Base-by-base conservation (phyloP, 30 jellyfish, hydroid and myxozoan genomes). In the Hydractinia symbiolongicarpus region DNA sequence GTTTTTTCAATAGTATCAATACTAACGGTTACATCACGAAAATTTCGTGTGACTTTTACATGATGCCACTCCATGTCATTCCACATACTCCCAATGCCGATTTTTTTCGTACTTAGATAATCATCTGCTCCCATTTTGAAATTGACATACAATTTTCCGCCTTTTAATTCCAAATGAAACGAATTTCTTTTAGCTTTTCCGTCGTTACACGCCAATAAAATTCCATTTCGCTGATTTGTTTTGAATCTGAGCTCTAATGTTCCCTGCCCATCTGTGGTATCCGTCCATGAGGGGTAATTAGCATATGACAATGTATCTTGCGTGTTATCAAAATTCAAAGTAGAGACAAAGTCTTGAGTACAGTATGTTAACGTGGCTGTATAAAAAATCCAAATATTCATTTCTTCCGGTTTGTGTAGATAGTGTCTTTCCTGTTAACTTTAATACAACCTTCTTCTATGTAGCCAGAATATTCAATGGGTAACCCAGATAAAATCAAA, bases 1-100 rank as follows among this genome's bases (percentile, higher is more conserved):
- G 55, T 30, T n/a, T 60, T 57, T 11, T 52, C 79, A 53, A 17
- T 50, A 55, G 5, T 56, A 55, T 77, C 85, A 15, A 77, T 55
- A 17, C 52, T 49, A n/a, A 77, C 80, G 4, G 77, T 77, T 30
- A 77, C 85, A 5, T 54, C 20, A 16, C 85, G 85, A 54, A 9
- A 53, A n/a, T 44, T 77, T n/a, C 85, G 80, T n/a, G 85, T 77
- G 14, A 77, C 57, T 20, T 54, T 77, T 9, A 77, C 81, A 5
- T 61, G 57, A 57, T 77, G 85, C 85, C 85, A 77, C 30, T 55
- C 53, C 85, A 77, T 77, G 30, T 77, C 85, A 55, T 77, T 77
- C 85, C 85, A 77, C 15, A 21, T 78, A 14, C 60, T 77, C 2
- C 85, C 85, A 4, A 77, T 55, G 50, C 10, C 16, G 7, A 77